A percentile compares a stretch with the other conserved stretches of the same genome.
These are phyloP conservation scores for Sturnira hondurensis DNA, from an alignment of 2,113 vertebrate genomes.

Conservation along the genomic window DNA sequence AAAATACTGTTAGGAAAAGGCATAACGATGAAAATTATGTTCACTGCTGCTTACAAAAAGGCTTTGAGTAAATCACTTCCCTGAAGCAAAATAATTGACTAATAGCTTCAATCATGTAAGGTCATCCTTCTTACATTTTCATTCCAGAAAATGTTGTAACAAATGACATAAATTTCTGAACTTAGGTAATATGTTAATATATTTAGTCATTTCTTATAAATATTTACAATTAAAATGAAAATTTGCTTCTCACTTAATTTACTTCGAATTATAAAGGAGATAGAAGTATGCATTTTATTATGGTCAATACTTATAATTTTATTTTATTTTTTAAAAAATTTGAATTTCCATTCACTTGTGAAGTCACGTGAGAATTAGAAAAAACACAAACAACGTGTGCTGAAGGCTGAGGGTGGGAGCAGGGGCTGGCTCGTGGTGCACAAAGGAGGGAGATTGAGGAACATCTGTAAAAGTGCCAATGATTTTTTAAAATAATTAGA, in stretches of 20 bases:
- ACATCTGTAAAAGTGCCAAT: too few species aligned
- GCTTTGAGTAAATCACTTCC: constrained; percentile 25
- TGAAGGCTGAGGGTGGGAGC: too few species aligned
- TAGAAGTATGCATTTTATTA: not conserved
- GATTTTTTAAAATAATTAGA: not conserved
- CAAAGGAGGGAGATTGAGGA: too few species aligned
- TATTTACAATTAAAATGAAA: not conserved
- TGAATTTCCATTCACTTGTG: constrained; percentile 26
- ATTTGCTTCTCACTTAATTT: not conserved
- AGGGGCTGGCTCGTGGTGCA: too few species aligned
- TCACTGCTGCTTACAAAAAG: not conserved
- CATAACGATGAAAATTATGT: constrained; percentile 44
- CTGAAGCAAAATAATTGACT: constrained; percentile 44
- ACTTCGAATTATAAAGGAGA: not conserved
- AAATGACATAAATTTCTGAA: not conserved
- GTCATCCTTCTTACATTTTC: constrained; percentile 16
- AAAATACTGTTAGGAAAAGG: constrained; percentile 43
- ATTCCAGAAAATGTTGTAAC: constrained; percentile 30
- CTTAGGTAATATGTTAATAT: constrained; percentile 23
- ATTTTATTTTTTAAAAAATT: not conserved
- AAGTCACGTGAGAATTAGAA: not conserved
- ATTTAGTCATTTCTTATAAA: not conserved
- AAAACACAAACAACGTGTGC: too few species aligned
- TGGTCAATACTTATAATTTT: not conserved
- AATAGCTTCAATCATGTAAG: not conserved